Evolutionary conservation across 2,113 vertebrate species (phyloP).

Genomic region (Mesembrinibis cayennensis): DNA sequence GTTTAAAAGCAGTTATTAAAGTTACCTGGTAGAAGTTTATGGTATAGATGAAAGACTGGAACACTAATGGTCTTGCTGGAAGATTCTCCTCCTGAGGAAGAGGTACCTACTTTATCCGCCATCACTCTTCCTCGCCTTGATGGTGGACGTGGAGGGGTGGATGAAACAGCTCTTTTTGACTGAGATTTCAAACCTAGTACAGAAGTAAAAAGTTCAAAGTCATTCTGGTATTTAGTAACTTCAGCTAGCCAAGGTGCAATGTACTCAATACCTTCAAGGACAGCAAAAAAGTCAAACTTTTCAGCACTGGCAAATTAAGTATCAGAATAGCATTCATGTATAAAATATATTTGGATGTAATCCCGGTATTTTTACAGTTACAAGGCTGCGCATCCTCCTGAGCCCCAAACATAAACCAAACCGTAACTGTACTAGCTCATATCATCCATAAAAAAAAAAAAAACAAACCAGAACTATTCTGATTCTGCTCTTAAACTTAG

Average conservation of each 20-base stretch:
- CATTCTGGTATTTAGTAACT: neutral
- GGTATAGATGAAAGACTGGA: conserved; percentile 96
- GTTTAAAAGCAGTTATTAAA: neutral
- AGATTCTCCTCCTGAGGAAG: conserved; percentile 85
- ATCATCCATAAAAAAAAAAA: neutral
- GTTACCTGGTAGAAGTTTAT: conserved; percentile 89
- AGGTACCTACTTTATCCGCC: conserved; percentile 88
- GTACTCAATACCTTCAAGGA: neutral
- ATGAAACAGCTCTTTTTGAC: conserved; percentile 92
- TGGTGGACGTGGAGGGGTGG: conserved; percentile 93
- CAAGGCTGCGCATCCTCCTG: neutral
- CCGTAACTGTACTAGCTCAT: neutral
- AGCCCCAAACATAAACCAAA: neutral
- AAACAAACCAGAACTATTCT: neutral
- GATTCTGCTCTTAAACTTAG: neutral
- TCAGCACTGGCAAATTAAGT: neutral
- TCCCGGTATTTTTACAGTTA: neutral
- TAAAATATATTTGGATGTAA: neutral
- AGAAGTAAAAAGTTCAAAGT: neutral
- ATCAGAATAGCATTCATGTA: neutral
- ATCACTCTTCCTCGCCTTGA: conserved; percentile 92
- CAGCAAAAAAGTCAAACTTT: neutral
- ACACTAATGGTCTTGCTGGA: conserved; percentile 95
- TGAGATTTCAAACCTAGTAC: conserved; percentile 93
- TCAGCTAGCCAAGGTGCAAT: neutral